Base-by-base conservation (phyloP, 2,797 vertebrate species). In the Morelia viridis region DNA sequence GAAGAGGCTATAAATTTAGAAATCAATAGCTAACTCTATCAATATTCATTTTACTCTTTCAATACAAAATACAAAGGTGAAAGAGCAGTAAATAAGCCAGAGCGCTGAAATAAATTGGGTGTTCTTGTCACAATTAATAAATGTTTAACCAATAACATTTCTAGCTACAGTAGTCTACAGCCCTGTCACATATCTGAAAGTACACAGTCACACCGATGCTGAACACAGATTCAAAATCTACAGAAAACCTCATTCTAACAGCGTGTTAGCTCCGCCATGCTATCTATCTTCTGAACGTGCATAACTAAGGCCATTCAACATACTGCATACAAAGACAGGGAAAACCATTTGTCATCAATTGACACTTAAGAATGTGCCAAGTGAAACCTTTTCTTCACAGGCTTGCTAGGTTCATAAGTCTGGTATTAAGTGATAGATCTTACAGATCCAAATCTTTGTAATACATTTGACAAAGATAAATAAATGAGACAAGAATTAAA, bases 11-110 rank as follows among this genome's bases (percentile, higher is more conserved):
- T 97, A 97, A 96, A 97, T 98, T 97, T 96, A 97, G 97, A 98
- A 98, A 97, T 98, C 98, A 98, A 98, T 98, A 98, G 65, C 96
- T 95, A 97, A 95, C 97, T 96, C 96, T 98, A 98, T 98, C 97
- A 98, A 98, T 98, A 98, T 98, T 98, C 97, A 97, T 98, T 98
- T 97, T 97, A 96, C 96, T 97, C 97, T 97, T 98, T 98, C 97
- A 97, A 98, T 97, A 98, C 95, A 97, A 97, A 98, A 98, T 96
- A 97, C 96, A 97, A 97, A 98, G 98, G 97, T 97, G 97, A 98
- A 97, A 97, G 97, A 97, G 97, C 97, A 98, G 97, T 97, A 98
- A 98, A 97, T 98, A 98, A 97, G 96, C 95, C 92, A 92, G 95
- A 96, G 97, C 94, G 95, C 95, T 96, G 97, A 97, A 97, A 98